Evolutionary conservation across 2,113 vertebrate species (phyloP).

Genomic region (Rhea americana): DNA sequence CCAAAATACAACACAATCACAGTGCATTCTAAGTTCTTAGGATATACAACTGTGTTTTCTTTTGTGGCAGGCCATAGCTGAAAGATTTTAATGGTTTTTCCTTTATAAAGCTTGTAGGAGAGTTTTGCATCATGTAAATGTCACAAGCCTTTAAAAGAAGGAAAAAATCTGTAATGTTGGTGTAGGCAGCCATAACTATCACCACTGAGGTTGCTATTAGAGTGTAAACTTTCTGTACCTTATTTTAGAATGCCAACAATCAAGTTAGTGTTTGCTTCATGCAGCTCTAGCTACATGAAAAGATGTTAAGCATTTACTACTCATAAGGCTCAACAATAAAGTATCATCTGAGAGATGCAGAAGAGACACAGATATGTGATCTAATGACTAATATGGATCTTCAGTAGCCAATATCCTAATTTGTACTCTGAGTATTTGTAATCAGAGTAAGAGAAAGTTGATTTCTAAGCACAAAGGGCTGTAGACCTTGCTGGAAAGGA

Average conservation of each 20-base stretch:
- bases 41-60: background rate
- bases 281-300: background rate
- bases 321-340: background rate
- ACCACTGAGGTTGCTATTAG: background rate
- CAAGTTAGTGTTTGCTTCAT: background rate
- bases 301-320: background rate
- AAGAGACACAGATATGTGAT: background rate
- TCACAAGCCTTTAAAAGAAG: background rate
- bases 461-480: background rate
- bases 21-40: conserved; percentile 5
- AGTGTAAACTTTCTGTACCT: background rate
- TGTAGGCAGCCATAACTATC: background rate
- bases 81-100: background rate
- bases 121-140: background rate
- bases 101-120: background rate
- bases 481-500: background rate
- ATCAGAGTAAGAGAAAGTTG: background rate
- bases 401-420: background rate
- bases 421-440: background rate
- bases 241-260: background rate
- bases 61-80: background rate
- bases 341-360: background rate
- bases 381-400: background rate
- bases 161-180: background rate
- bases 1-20: conserved; percentile 11